A percentile compares a stretch with the other conserved stretches of the same genome.
Evolutionary conservation across 1,140 invertebrate species (phyloP).

Genomic region (Neelides sp.): DNA sequence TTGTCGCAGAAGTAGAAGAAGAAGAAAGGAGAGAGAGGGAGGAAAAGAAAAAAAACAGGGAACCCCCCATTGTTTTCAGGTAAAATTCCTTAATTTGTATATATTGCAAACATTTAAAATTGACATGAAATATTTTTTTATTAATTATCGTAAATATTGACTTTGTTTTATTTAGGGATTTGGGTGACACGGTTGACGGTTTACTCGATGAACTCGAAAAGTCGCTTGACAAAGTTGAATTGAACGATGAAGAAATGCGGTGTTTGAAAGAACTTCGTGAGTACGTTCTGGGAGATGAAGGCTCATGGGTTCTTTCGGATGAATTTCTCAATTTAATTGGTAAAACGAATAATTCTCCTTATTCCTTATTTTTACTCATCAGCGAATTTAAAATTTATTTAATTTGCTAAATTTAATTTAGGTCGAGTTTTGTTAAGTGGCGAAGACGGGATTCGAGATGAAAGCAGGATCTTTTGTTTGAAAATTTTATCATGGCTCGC

Average conservation of each 20-base stretch:
- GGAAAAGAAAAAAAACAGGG: slow-evolving; percentile 58
- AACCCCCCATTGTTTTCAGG: slow-evolving; percentile 70
- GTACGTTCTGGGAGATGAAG: slow-evolving; percentile 74
- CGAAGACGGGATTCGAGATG: slow-evolving; percentile 25
- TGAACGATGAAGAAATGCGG: slow-evolving; percentile 33
- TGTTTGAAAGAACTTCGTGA: slow-evolving; percentile 54
- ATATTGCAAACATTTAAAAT: not conserved
- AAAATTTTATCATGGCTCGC: slow-evolving; percentile 30
- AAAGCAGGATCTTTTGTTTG: slow-evolving; percentile 25
- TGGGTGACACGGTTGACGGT: slow-evolving; percentile 22
- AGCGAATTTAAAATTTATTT: not conserved
- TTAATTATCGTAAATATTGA: slow-evolving; percentile 26
- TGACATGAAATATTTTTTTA: slow-evolving; percentile 1
- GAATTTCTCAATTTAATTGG: slow-evolving; percentile 71
- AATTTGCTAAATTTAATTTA: slow-evolving; percentile 10
- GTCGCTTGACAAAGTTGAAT: slow-evolving; percentile 23
- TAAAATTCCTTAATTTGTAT: slow-evolving; percentile 5
- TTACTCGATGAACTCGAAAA: slow-evolving; percentile 27
- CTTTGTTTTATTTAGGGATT: slow-evolving; percentile 18
- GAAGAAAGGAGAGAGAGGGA: slow-evolving; percentile 50
- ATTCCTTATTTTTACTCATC: not conserved
- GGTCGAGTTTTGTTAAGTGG: slow-evolving; percentile 22
- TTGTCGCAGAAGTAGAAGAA: slow-evolving; percentile 43
- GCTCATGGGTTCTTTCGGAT: slow-evolving; percentile 79
- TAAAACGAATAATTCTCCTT: slow-evolving; percentile 31